Evolutionary conservation across 2,888 invertebrate genomes (phyloP), one percentile per base, ranked within the genome.

Genomic region (Synanthedon formicaeformis): DNA sequence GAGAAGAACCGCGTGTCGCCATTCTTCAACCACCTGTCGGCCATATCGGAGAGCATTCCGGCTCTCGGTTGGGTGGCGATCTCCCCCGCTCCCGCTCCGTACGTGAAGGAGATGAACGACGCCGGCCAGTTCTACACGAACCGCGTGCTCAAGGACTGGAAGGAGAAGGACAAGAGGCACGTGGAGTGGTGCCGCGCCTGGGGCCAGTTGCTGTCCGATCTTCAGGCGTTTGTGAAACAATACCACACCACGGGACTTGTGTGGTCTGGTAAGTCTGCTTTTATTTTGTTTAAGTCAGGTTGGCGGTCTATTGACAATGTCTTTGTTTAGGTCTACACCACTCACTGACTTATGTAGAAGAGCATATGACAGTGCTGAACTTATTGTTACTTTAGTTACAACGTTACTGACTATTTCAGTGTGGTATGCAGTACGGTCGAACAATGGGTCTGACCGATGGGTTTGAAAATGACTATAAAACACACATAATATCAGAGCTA

Each of bases 111-210:
- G 83, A 97, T 98, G 97, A 94, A 94, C 66, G 99, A 99, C 77
- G 96, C 99, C 10, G 97, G 98, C 1, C 96, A 96, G 85, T 99
- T 99, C 86, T 99, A 97, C 84, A 95, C 97, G 54, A 99, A 99
- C 88, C 92, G 99, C 58, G 98, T 99, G 45, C 89, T 99, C 56
- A 99, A 98, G 81, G 99, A 99, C 60, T 98, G 95, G 95, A 99
- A 98, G 81, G 98, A 97, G 74, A 97, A 96, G 82, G 92, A 97
- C 77, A 91, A 93, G 82, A 92, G 87, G 56, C 99, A 99, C 73
- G 96, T 94, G 18, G 96, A 98, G 60, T 99, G 99, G 99, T 96
- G 95, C 59, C 94, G 94, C 74, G 90, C 96, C 4, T 99, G 98
- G 98, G 90, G 95, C 51, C 93, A 94, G 73, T 92, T 95, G 4